phyloP scores from a whole-genome alignment of 2,113 vertebrate genomes.

The Agapornis roseicollis region DNA sequence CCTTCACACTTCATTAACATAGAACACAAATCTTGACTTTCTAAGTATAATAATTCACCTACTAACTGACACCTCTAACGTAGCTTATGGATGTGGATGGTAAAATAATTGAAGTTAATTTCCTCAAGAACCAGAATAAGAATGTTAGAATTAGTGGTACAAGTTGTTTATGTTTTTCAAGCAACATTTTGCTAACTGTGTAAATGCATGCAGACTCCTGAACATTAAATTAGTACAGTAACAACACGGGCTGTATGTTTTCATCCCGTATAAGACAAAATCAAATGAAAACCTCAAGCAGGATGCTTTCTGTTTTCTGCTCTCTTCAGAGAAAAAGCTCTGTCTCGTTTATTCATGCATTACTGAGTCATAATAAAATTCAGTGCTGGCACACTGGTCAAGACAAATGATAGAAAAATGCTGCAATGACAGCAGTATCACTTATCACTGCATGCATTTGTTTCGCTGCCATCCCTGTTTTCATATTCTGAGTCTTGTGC shows the following conservation, averaged over 20 bases:
- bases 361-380: slow-evolving; percentile 25
- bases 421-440: not conserved
- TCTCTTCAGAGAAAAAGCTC: slow-evolving; percentile 33
- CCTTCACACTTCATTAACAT: not conserved
- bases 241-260: slow-evolving; percentile 25
- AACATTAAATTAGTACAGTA: slow-evolving; percentile 25
- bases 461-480: not conserved
- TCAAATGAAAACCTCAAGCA: slow-evolving; percentile 42
- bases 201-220: not conserved
- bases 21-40: not conserved
- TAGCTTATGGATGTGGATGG: not conserved
- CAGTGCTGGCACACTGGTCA: not conserved
- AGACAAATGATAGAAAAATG: slow-evolving; percentile 22
- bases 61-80: not conserved
- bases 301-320: slow-evolving; percentile 20
- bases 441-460: not conserved
- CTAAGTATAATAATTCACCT: not conserved
- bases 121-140: slow-evolving; percentile 15
- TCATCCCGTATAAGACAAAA: slow-evolving; percentile 21
- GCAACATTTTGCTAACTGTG: slow-evolving; percentile 14
- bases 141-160: not conserved
- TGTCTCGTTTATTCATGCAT: slow-evolving; percentile 22
- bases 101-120: slow-evolving; percentile 11
- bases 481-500: not conserved
- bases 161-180: slow-evolving; percentile 10